A percentile compares a stretch with the other conserved stretches of the same genome.
phyloP scores from a whole-genome alignment of 2,888 invertebrate genomes.

The Orthosia incerta region DNA sequence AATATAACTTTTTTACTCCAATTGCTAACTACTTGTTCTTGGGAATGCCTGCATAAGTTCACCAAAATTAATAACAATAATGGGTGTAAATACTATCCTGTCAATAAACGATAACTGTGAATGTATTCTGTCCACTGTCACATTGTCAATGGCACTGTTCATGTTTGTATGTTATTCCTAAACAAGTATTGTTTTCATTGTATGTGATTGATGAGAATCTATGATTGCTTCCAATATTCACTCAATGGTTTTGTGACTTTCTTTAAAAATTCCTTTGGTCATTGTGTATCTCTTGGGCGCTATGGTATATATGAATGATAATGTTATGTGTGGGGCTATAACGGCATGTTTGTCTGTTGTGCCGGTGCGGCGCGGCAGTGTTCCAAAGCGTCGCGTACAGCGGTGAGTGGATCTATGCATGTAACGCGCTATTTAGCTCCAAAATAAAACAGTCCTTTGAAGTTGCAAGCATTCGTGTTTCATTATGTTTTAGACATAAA shows the following conservation, averaged over 20 bases:
- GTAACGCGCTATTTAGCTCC: constrained; percentile 69
- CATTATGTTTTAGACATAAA: constrained; percentile 64
- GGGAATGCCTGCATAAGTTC: constrained; percentile 39
- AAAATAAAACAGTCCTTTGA: constrained; percentile 40
- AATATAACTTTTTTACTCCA: constrained; percentile 30
- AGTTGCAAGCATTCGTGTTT: constrained; percentile 45
- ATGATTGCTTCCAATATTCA: constrained; percentile 41
- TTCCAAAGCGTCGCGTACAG: constrained; percentile 99
- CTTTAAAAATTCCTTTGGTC: constrained; percentile 39
- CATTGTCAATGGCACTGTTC: constrained; percentile 56
- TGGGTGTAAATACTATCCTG: constrained; percentile 48
- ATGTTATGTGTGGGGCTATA: constrained; percentile 78
- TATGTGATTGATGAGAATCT: constrained; percentile 48
- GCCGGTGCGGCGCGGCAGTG: constrained; percentile 93
- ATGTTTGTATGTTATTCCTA: constrained; percentile 48
- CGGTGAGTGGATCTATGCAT: constrained; percentile 95
- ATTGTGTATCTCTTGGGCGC: constrained; percentile 58
- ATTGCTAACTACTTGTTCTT: constrained; percentile 35
- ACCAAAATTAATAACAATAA: constrained; percentile 10
- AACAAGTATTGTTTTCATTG: constrained; percentile 43
- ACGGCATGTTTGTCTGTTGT: constrained; percentile 90
- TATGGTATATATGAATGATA: constrained; percentile 67
- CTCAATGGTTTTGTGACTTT: constrained; percentile 40
- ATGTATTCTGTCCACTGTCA: constrained; percentile 56
- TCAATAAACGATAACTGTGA: constrained; percentile 33